phyloP scores from a whole-genome alignment of 2,888 invertebrate species.

The Galerucella nymphaeae region DNA sequence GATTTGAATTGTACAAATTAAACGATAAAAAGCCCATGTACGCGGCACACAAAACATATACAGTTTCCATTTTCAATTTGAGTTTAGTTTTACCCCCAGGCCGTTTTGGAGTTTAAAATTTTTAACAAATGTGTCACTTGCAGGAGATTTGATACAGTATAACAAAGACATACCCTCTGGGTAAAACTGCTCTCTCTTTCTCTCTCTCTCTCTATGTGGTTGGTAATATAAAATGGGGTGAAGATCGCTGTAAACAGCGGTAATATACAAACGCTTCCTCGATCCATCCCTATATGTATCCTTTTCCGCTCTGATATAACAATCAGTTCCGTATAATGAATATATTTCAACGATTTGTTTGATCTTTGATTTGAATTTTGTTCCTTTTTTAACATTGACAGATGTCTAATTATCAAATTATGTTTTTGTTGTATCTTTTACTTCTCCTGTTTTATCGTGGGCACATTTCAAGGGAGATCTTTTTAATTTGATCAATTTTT shows the following conservation, averaged over 20 bases:
- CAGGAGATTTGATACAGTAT: conserved; percentile 62
- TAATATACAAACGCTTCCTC: conserved; percentile 19
- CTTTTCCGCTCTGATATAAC: conserved; percentile 9
- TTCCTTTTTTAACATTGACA: conserved; percentile 11
- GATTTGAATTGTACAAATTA: conserved; percentile 59
- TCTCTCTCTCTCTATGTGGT: conserved; percentile 43
- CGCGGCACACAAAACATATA: conserved; percentile 45
- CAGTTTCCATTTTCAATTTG: conserved; percentile 63
- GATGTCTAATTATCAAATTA: neutral
- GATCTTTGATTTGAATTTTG: conserved; percentile 15
- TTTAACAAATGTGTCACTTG: conserved; percentile 64
- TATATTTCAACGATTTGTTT: conserved; percentile 18
- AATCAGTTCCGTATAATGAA: conserved; percentile 12
- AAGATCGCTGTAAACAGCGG: conserved; percentile 40
- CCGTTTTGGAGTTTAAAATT: conserved; percentile 51
- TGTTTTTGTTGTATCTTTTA: neutral
- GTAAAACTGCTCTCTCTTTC: conserved; percentile 47
- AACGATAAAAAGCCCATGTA: conserved; percentile 45
- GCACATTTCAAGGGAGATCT: too few species aligned
- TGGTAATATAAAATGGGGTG: conserved; percentile 49
- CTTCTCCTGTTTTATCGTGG: neutral
- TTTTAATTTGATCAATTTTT: too few species aligned
- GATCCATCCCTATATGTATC: neutral
- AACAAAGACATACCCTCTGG: conserved; percentile 55
- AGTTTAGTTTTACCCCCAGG: conserved; percentile 37